A percentile compares a stretch with the other conserved stretches of the same genome.
Conservation (phyloP, 2,113 vertebrate genomes). For the Pheucticus melanocephalus region DNA sequence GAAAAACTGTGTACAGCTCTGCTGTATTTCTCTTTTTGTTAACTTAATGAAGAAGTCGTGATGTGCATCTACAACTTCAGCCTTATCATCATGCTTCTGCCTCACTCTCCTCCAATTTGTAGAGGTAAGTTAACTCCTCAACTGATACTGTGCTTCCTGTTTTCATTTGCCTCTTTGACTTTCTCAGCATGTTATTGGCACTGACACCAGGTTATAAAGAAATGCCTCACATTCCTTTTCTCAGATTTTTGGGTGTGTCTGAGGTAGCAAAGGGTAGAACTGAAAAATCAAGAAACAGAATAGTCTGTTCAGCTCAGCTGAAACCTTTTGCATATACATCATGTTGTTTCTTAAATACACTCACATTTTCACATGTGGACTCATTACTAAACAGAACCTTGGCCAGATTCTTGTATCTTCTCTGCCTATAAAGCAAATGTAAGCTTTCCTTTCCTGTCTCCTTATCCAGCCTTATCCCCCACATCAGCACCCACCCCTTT, state of each 20-base stretch:
- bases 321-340: background rate
- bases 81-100: background rate
- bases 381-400: background rate
- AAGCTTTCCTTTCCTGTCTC: background rate
- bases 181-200: background rate
- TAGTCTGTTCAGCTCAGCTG: background rate
- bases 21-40: background rate
- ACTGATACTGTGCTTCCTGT: background rate
- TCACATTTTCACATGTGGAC: background rate
- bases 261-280: background rate
- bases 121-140: background rate
- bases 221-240: background rate
- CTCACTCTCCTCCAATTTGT: background rate
- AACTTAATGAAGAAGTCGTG: background rate
- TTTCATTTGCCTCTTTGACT: background rate
- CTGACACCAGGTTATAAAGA: background rate
- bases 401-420: background rate
- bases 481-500: background rate
- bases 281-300: background rate
- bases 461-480: background rate
- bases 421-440: background rate
- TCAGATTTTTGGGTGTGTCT: background rate
- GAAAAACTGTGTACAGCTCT: background rate
- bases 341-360: background rate
- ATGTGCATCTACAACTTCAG: background rate